A percentile compares a stretch with the other conserved stretches of the same genome.
Evolutionary conservation across 2,888 invertebrate species (phyloP).

Genomic region (Folsomia manolachei): DNA sequence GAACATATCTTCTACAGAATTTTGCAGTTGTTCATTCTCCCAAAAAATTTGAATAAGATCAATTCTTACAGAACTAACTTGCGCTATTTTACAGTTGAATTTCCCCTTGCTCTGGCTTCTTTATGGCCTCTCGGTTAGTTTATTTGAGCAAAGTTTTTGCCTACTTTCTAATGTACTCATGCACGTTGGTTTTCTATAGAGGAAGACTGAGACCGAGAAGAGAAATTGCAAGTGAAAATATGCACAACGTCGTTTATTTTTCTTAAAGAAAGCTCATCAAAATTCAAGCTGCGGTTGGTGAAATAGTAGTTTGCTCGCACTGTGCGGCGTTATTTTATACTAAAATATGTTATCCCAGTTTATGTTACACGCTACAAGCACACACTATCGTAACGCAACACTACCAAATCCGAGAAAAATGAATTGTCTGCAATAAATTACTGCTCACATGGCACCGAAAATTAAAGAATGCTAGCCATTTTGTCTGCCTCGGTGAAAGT

Average conservation of each 20-base stretch:
- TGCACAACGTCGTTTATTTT: conserved; percentile 2
- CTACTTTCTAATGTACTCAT: too few relatives aligned
- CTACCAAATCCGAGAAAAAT: too few relatives aligned
- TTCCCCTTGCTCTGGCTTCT: background rate
- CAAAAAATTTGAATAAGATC: conserved; percentile 14
- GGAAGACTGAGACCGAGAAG: background rate
- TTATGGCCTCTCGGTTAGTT: background rate
- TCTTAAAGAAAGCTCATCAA: conserved; percentile 14
- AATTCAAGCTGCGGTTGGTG: conserved; percentile 14
- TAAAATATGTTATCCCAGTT: background rate
- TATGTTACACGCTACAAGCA: background rate
- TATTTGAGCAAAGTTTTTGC: too few relatives aligned
- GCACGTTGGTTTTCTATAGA: background rate
- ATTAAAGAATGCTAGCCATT: too few relatives aligned
- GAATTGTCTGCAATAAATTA: background rate
- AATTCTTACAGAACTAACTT: background rate
- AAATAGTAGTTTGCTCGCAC: background rate
- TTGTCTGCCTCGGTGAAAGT: too few relatives aligned
- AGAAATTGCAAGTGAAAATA: conserved; percentile 1
- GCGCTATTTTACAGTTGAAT: background rate
- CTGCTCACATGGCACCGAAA: too few relatives aligned
- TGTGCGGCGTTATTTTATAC: background rate
- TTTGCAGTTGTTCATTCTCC: conserved; percentile 8
- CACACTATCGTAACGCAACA: too few relatives aligned
- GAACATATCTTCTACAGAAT: conserved; percentile 10